Conservation (phyloP, 2,113 vertebrate genomes). For the Ptychochromis oligacanthus region DNA sequence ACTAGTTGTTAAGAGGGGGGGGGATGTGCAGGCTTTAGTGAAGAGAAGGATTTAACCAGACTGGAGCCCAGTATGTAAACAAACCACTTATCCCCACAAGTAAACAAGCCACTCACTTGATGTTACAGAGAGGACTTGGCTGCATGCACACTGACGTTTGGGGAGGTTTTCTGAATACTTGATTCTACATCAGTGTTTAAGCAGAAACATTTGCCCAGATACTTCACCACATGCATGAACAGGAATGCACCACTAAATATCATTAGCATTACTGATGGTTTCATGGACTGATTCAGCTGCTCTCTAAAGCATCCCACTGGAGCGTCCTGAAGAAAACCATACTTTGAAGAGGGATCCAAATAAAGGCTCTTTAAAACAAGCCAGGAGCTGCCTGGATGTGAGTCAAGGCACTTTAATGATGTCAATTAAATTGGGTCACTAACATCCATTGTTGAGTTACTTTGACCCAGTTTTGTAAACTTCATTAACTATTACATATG, state of each 20-base stretch:
- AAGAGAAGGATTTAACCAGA: constrained; percentile 21
- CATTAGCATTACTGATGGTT: constrained; percentile 1
- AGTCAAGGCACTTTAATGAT: neutral
- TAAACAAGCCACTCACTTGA: constrained; percentile 4
- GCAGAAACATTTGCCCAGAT: neutral
- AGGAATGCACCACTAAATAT: neutral
- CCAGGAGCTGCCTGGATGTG: neutral
- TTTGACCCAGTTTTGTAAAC: neutral
- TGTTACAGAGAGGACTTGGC: neutral
- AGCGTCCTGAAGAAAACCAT: neutral
- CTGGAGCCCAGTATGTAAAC: neutral
- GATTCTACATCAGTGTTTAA: constrained; percentile 2
- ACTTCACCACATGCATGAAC: neutral
- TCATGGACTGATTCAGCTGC: neutral
- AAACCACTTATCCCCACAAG: constrained; percentile 1
- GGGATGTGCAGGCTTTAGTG: neutral
- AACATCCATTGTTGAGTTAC: neutral
- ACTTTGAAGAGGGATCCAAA: neutral
- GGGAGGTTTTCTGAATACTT: constrained; percentile 10
- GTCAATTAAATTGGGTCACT: neutral
- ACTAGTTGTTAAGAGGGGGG: neutral
- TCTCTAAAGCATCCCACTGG: neutral
- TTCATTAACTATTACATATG: neutral
- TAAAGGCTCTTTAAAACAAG: neutral
- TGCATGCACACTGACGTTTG: neutral